Evolutionary conservation across 2,797 vertebrate genomes (phyloP), one percentile per base, ranked within the genome.

Genomic region (Sebastes iracundus): DNA sequence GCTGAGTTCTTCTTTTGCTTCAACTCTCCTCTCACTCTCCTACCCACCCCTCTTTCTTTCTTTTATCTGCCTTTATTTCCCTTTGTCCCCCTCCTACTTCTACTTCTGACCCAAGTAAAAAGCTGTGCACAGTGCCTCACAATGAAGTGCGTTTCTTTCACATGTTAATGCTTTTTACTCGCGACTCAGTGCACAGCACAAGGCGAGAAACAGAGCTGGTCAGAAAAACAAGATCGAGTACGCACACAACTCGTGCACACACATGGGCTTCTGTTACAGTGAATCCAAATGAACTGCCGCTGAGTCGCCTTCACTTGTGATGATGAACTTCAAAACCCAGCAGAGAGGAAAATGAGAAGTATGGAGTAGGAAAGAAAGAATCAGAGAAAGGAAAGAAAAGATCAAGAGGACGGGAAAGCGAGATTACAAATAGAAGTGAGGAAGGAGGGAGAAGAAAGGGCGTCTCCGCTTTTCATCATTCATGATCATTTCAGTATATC

Each of bases 101-200:
- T 49, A 73, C 86, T 88, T 84, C 80, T 92, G 84, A 88, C 89
- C 91, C 56, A 87, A 87, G 89, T 90, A 84, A 90, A 92, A 86
- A 80, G 88, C 89, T 81, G 85, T 86, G 92, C 88, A 76, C 77
- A 1, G 69, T 76, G 84, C 88, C 86, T 93, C 87, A 92, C 94
- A 94, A 94, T 94, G 90, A 93, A 94, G 89, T 88, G 84, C 27
- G 55, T 66, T 87, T 81, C 94, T 94, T 96, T 96, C 94, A 93
- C 91, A 96, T 96, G 95, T 90, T 95, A 96, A 96, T 96, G 89
- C 72, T 77, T 87, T 46, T 96, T 96, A 95, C 93, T 93, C 91
- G 80, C 82, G 72, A 90, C 90, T 91, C 93, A 90, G 89, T 76
- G 92, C 88, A 76, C 91, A 52, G 75, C 79, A 81, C 89, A 87